Base-by-base conservation (phyloP, 2,888 invertebrate genomes). In the Agrenia bidenticulata region DNA sequence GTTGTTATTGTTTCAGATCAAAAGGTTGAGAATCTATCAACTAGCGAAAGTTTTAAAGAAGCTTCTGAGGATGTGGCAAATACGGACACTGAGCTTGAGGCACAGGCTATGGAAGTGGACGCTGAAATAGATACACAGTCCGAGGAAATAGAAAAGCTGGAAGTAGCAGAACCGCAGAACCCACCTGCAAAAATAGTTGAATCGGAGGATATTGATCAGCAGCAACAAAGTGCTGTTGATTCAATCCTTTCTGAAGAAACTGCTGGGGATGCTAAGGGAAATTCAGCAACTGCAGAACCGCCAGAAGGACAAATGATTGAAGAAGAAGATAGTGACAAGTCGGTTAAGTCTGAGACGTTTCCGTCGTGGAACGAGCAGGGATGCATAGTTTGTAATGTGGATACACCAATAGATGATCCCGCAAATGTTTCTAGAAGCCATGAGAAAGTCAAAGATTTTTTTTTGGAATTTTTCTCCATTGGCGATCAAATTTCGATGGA, bases 321-420 rank as follows among this genome's bases (percentile, higher is more conserved):
- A 1, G 63, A 60, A 2, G 39, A 17, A 2, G 54, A 54, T 23
- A 45, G 13, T 9, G 62, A 41, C 9, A 32, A n/a, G n/a, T n/a
- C n/a, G n/a, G n/a, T n/a, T n/a, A n/a, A n/a, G n/a, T n/a, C n/a
- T n/a, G n/a, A n/a, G n/a, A n/a, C n/a, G 15, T 45, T 23, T 24
- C 66, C 66, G 7, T 59, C 65, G 1, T 74, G 74, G 74, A 73
- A 72, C 58, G 71, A 74, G 23, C 70, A 72, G 55, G 71, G 68
- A 24, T 74, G 74, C 57, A 64, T 74, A n/a, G 67, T 74, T 54
- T 74, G 74, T 42, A 74, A 74, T 56, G 61, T 62, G 24, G 69
- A 67, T 24, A 59, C 73, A 23, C 59, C 65, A 7, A 60, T 67
- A 17, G 58, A 67, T 42, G 64, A 60, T 0, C 59, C 66, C 1